Evolutionary conservation across 2,888 invertebrate genomes (phyloP).

Genomic region (Schizotus pectinicornis): DNA sequence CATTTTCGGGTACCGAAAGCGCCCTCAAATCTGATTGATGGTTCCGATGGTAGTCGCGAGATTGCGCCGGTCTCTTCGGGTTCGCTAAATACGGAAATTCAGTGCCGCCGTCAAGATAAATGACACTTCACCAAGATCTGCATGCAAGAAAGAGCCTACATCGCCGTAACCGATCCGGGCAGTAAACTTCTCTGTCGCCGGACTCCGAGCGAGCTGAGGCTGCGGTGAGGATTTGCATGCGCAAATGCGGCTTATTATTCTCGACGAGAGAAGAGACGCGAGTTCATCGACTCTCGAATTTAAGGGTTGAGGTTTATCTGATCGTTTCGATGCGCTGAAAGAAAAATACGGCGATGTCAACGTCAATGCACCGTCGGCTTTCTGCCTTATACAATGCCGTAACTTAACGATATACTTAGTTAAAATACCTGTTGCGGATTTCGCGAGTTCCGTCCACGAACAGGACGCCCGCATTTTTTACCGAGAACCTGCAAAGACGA

Average conservation of each 20-base stretch:
- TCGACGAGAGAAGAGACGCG: slow-evolving; percentile 23
- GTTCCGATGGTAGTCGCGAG: slow-evolving; percentile 18
- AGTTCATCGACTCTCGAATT: slow-evolving; percentile 54
- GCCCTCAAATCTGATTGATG: slow-evolving; percentile 16
- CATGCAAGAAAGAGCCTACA: slow-evolving; percentile 46
- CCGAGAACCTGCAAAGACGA: slow-evolving; percentile 4
- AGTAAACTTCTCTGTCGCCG: slow-evolving; percentile 26
- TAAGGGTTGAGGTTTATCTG: slow-evolving; percentile 47
- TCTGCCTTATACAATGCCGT: slow-evolving; percentile 50
- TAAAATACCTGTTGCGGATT: slow-evolving; percentile 49
- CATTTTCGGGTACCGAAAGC: not conserved
- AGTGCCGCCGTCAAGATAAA: slow-evolving; percentile 47
- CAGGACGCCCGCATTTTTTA: slow-evolving; percentile 40
- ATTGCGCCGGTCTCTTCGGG: not conserved
- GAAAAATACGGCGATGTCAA: slow-evolving; percentile 54
- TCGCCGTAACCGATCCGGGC: slow-evolving; percentile 51
- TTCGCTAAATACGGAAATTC: slow-evolving; percentile 52
- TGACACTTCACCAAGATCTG: slow-evolving; percentile 51
- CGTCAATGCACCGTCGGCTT: slow-evolving; percentile 44
- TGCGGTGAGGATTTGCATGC: slow-evolving; percentile 41
- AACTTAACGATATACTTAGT: slow-evolving; percentile 55
- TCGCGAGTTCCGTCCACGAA: slow-evolving; percentile 22
- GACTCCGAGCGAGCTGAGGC: slow-evolving; percentile 31
- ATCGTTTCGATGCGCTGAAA: slow-evolving; percentile 28
- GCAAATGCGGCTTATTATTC: slow-evolving; percentile 46